Evolutionary conservation across 2,888 invertebrate species (phyloP).

Genomic region (Mamestra brassicae): DNA sequence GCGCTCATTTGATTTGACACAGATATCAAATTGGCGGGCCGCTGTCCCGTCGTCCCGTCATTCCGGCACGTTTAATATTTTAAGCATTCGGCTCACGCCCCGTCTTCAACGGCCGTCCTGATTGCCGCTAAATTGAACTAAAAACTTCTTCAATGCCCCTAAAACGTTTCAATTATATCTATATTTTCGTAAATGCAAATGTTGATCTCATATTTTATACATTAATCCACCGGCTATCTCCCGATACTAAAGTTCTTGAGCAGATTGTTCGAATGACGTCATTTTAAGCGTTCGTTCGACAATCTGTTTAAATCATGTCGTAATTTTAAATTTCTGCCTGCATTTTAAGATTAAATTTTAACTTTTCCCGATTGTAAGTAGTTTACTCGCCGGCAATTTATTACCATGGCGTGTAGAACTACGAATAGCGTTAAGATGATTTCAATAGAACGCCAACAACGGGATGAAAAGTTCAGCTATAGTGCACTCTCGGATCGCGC

Average conservation of each 20-base stretch:
- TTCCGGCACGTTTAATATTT: slow-evolving; percentile 89
- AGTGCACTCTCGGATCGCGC: slow-evolving; percentile 84
- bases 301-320: slow-evolving; percentile 74
- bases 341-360: slow-evolving; percentile 86
- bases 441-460: slow-evolving; percentile 87
- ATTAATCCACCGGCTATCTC: slow-evolving; percentile 63
- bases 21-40: slow-evolving; percentile 85
- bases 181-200: slow-evolving; percentile 78
- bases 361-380: slow-evolving; percentile 84
- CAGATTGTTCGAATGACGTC: slow-evolving; percentile 71
- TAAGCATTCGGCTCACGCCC: slow-evolving; percentile 89
- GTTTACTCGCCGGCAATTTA: slow-evolving; percentile 84
- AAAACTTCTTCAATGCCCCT: slow-evolving; percentile 90
- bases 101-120: slow-evolving; percentile 90
- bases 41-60: slow-evolving; percentile 76
- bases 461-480: slow-evolving; percentile 86
- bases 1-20: slow-evolving; percentile 71
- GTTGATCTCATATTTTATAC: slow-evolving; percentile 67
- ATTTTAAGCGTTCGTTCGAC: slow-evolving; percentile 67
- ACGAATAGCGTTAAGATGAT: slow-evolving; percentile 86
- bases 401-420: slow-evolving; percentile 81
- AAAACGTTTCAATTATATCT: slow-evolving; percentile 89
- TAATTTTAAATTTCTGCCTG: slow-evolving; percentile 82
- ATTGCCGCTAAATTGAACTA: slow-evolving; percentile 91
- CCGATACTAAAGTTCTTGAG: slow-evolving; percentile 65